Evolutionary conservation across 2,113 vertebrate species (phyloP).

Genomic region (Athene noctua): DNA sequence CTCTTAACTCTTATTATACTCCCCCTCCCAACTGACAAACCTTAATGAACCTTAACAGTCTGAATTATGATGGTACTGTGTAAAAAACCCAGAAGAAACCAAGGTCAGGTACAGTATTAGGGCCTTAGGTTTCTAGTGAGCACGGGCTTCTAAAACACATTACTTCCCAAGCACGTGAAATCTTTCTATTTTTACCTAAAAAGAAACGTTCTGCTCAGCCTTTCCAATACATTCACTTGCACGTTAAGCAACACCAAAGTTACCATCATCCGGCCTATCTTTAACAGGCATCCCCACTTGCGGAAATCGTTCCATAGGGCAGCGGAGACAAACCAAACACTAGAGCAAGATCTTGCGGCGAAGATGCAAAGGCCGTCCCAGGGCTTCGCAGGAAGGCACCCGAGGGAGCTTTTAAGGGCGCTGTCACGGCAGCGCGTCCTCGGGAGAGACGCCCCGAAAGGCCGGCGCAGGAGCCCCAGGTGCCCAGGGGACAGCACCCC

Average conservation of each 20-base stretch:
- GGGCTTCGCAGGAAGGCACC: background rate
- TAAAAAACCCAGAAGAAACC: background rate
- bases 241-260: fast-evolving
- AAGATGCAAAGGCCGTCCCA: too few species aligned
- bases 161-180: fast-evolving
- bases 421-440: background rate
- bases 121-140: background rate
- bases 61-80: fast-evolving
- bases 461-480: background rate
- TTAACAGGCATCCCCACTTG: fast-evolving
- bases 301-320: fast-evolving
- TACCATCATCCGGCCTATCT: background rate
- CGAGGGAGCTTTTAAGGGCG: background rate
- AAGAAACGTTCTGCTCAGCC: background rate
- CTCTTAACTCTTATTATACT: background rate
- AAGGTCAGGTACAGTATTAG: fast-evolving
- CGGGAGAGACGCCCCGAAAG: background rate
- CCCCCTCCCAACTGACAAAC: background rate
- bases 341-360: fast-evolving
- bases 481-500: too few species aligned
- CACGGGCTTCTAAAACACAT: fast-evolving
- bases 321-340: background rate
- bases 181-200: background rate
- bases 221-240: background rate
- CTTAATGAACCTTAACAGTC: background rate